Percentiles rank a stretch among this genome's conserved stretches.
Evolutionary conservation across 2,797 vertebrate genomes (phyloP).

Genomic region (Pogoniulus pusillus): DNA sequence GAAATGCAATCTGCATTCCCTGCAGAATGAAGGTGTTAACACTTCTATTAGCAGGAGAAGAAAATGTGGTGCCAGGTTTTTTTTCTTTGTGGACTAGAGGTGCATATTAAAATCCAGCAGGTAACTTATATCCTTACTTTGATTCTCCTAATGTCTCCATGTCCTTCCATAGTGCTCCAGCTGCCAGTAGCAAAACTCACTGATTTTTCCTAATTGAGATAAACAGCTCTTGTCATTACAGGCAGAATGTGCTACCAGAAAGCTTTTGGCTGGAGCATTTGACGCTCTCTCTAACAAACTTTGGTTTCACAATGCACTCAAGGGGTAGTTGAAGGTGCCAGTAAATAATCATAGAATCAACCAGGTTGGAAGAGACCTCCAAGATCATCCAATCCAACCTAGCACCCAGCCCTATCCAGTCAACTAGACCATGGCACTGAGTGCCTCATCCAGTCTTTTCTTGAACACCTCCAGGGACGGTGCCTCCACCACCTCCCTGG

Average conservation of each 20-base stretch:
- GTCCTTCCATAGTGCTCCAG: rapidly evolving
- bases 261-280: not conserved
- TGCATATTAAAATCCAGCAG: not conserved
- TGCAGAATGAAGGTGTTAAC: not conserved
- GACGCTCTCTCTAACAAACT: not conserved
- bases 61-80: not conserved
- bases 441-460: no score
- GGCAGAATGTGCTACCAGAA: not conserved
- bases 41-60: not conserved
- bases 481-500: no score
- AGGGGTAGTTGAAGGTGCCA: not conserved
- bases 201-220: not conserved
- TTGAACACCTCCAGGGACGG: no score
- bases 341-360: not conserved
- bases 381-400: no score
- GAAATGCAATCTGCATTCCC: not conserved
- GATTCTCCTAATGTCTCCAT: not conserved
- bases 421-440: no score
- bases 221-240: not conserved
- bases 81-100: not conserved
- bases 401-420: no score
- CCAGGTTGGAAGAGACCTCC: no score
- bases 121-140: not conserved
- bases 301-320: not conserved
- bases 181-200: not conserved